Base-by-base conservation (phyloP, 1,140 invertebrate species). In the Dufourea novaeangliae region DNA sequence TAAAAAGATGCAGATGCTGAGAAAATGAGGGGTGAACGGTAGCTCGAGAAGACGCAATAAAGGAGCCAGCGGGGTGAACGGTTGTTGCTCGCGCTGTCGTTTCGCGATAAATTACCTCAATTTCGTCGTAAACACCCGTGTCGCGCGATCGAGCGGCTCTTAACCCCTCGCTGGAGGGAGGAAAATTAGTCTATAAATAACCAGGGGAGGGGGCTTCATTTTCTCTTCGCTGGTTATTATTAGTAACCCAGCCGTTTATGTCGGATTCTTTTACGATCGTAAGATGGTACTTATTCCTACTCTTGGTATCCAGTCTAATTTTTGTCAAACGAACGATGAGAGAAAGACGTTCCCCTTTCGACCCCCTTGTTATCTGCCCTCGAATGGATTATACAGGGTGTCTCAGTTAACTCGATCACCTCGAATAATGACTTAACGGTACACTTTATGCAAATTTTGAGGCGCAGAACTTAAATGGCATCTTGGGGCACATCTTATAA, bases 1-100 rank as follows among this genome's bases (percentile, higher is more conserved):
- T 82, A 83, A 67, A 57, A 46, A 69, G 64, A 76, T 59, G 73
- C 73, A 59, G 41, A 76, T 76, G 20, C 41, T 25, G 72, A 50
- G 52, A n/a, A 76, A 69, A 69, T 39, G 39, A 59, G 10, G 32
- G 6, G 52, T 32, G n/a, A 14, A 20, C n/a, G n/a, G n/a, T n/a
- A 22, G 27, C 11, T 10, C 20, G 4, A 27, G 74, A 59, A 32
- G 57, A 57, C 12, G 56, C n/a, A 27, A 52, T 67, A 68, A 32
- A 20, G 5, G 29, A n/a, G n/a, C 14, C 11, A 29, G 12, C 29
- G 32, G n/a, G 7, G 17, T 14, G 27, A 50, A 12, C 6, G 4
- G 4, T 32, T 34, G 62, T 80, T n/a, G n/a, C n/a, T n/a, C n/a
- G n/a, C 32, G 37, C 11, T 54, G 32, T 61, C 73, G 67, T 77